A percentile compares a stretch with the other conserved stretches of the same genome.
These are phyloP conservation scores for Lacerta bilineata DNA, from an alignment of 2,797 vertebrate species.

Conservation along the genomic window DNA sequence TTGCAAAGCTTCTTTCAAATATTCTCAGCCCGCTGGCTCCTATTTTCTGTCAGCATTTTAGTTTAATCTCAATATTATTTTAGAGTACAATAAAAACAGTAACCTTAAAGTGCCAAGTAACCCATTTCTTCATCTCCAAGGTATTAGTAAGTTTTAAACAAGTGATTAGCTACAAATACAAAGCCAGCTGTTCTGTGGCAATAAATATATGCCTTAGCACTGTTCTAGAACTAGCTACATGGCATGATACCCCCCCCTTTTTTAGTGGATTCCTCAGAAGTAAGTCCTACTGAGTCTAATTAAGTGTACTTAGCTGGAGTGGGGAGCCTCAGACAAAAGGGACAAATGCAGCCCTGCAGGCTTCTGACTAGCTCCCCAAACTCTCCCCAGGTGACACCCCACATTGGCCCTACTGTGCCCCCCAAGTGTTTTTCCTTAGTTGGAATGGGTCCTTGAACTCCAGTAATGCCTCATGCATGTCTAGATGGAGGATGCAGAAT, in stretches of 20 bases:
- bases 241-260: not conserved
- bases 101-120: not conserved
- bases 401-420: no score
- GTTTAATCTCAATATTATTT: constrained; percentile 56
- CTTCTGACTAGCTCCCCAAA: no score
- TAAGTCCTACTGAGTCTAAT: no score
- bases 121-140: not conserved
- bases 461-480: no score
- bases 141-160: not conserved
- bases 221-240: not conserved
- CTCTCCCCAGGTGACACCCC: no score
- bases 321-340: no score
- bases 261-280: not conserved
- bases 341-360: no score
- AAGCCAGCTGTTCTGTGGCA: not conserved
- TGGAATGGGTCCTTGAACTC: no score
- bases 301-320: no score
- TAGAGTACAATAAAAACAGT: not conserved
- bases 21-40: constrained; percentile 25
- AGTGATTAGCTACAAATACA: not conserved
- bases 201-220: not conserved
- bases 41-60: not conserved
- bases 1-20: constrained; percentile 49
- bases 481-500: no score
- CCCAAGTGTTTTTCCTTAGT: no score